Percentiles rank a stretch among this genome's conserved stretches.
Evolutionary conservation across 2,888 invertebrate species (phyloP).

Genomic region (Chymomyza caudatula): DNA sequence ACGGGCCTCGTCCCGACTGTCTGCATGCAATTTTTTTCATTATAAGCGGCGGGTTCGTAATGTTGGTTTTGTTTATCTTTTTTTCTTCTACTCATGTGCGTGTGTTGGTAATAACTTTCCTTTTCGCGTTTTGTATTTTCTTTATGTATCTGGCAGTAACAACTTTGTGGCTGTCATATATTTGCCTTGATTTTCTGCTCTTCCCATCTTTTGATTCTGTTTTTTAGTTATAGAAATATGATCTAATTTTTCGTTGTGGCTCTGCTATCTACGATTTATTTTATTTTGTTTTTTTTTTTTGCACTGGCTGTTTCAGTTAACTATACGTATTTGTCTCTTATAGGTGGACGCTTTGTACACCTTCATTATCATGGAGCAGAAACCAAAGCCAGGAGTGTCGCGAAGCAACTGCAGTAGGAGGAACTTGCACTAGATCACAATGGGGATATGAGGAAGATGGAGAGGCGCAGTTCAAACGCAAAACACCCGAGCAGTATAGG

Average conservation of each 20-base stretch:
- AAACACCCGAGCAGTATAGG: too few species aligned
- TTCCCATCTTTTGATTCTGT: slow-evolving; percentile 14
- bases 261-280: not conserved
- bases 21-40: too few species aligned
- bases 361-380: too few species aligned
- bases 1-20: too few species aligned
- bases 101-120: not conserved
- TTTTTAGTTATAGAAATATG: slow-evolving; percentile 33
- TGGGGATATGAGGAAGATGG: too few species aligned
- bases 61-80: not conserved
- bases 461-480: too few species aligned
- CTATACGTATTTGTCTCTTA: slow-evolving; percentile 6
- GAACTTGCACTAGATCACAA: too few species aligned
- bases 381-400: too few species aligned
- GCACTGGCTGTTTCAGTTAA: not conserved
- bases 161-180: slow-evolving; percentile 32
- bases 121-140: not conserved
- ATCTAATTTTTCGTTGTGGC: slow-evolving; percentile 25
- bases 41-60: not conserved
- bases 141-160: not conserved
- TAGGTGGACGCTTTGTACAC: not conserved
- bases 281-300: not conserved
- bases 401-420: too few species aligned
- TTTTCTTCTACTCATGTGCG: not conserved
- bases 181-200: slow-evolving; percentile 15